phyloP scores from a whole-genome alignment of 2,888 invertebrate genomes.

The Proisotoma minuta region DNA sequence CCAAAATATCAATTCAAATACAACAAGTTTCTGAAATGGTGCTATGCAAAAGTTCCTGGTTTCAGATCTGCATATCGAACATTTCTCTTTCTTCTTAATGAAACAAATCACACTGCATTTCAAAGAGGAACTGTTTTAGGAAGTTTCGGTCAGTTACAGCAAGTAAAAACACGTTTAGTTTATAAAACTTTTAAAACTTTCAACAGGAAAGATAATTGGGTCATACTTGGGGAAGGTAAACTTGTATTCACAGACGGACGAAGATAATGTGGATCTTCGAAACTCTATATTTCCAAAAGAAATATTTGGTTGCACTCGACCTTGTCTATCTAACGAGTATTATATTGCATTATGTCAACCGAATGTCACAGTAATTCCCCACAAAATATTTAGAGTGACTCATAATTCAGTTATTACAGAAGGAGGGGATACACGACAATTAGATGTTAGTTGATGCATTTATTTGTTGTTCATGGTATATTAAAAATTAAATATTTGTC shows the following conservation, averaged over 20 bases:
- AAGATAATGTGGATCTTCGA: too few species aligned
- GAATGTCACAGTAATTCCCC: slow-evolving; percentile 21
- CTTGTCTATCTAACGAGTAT: slow-evolving; percentile 21
- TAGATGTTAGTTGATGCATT: too few species aligned
- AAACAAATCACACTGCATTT: slow-evolving; percentile 1
- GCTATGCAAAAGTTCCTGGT: slow-evolving; percentile 19
- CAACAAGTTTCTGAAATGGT: slow-evolving; percentile 12
- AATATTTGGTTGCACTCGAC: slow-evolving; percentile 25
- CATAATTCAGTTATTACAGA: slow-evolving; percentile 14
- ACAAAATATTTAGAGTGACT: slow-evolving; percentile 12
- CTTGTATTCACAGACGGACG: too few species aligned
- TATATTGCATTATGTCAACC: slow-evolving; percentile 9
- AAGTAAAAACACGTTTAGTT: too few species aligned
- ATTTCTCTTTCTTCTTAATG: slow-evolving; percentile 12
- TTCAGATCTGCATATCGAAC: slow-evolving; percentile 13
- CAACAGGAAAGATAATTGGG: too few species aligned
- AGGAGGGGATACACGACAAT: slow-evolving; percentile 13
- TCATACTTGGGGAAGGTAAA: too few species aligned
- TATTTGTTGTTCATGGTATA: too few species aligned
- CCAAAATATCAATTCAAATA: slow-evolving; percentile 19
- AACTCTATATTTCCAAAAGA: too few species aligned
- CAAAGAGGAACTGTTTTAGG: slow-evolving; percentile 11
- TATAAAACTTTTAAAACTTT: too few species aligned
- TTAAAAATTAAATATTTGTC: too few species aligned
- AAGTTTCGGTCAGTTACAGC: slow-evolving; percentile 14